phyloP scores from a whole-genome alignment of 2,113 vertebrate genomes.

The Osmerus mordax region DNA sequence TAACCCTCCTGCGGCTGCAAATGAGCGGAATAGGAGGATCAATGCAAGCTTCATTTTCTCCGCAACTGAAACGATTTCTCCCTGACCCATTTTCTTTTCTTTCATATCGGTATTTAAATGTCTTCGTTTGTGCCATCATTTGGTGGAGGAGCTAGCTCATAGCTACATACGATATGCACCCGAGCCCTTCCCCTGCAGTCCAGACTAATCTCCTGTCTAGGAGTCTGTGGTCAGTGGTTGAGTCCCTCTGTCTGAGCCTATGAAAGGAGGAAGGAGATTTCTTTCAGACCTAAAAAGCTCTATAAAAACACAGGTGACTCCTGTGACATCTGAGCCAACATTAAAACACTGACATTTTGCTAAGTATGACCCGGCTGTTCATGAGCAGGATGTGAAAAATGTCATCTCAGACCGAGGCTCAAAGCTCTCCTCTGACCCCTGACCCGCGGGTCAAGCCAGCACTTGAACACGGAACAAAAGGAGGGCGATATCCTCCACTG shows the following conservation, averaged over 20 bases:
- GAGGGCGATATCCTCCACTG: slow-evolving; percentile 48
- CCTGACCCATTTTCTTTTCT: not conserved
- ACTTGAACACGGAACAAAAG: slow-evolving; percentile 36
- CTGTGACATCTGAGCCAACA: slow-evolving; percentile 47
- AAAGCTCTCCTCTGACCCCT: slow-evolving; percentile 40
- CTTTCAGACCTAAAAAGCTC: slow-evolving; percentile 5
- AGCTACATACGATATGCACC: not conserved
- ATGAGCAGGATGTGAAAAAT: slow-evolving; percentile 52
- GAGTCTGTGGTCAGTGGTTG: too few relatives aligned
- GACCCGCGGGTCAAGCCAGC: slow-evolving; percentile 35
- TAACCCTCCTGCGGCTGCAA: slow-evolving; percentile 27
- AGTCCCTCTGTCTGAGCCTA: not conserved
- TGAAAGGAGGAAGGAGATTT: not conserved
- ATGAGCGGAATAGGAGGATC: slow-evolving; percentile 41
- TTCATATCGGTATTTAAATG: too few relatives aligned
- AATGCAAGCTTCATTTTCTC: slow-evolving; percentile 46
- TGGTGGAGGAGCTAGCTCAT: slow-evolving; percentile 12
- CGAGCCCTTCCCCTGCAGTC: not conserved
- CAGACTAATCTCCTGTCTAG: too few relatives aligned
- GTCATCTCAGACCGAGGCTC: slow-evolving; percentile 37
- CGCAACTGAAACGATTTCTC: not conserved
- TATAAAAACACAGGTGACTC: slow-evolving; percentile 19
- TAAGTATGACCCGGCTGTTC: slow-evolving; percentile 44
- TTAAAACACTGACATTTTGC: slow-evolving; percentile 67
- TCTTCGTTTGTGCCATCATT: too few relatives aligned